Base-by-base conservation (phyloP, 2,113 vertebrate species). In the Naja naja region DNA sequence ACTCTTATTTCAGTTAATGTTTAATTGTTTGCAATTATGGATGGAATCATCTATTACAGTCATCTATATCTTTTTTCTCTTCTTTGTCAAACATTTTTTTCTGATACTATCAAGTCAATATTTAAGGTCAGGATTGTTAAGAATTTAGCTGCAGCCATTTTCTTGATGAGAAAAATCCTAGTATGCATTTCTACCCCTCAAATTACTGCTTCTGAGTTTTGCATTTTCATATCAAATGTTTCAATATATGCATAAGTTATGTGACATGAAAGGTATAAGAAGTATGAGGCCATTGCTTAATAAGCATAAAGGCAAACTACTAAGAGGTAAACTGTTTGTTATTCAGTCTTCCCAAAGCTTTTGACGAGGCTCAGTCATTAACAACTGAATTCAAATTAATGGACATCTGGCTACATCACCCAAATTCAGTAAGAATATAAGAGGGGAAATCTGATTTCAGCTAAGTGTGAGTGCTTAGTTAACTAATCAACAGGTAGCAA, bases 321-420 rank as follows among this genome's bases (percentile, higher is more conserved):
- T 58, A 91, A 87, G 10, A 30, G n/a, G 23, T 27, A 8, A 85
- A 23, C 23, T 55, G 6, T 27, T 52, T 55, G 22, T 85, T 86
- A 86, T 58, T 47, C 39, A 49, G 30, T 11, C 45, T 49, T 45
- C 9, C 30, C 8, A 49, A 60, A 34, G 30, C 4, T 52, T 52
- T 87, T 87, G 43, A 11, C 1, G 14, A 34, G 54, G 43, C 43
- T n/a, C 49, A 27, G 81, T 47, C 27, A 91, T 91, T 58, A 91
- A 45, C 81, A 91, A 85, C 3, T 91, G 39, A 27, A 91, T 91
- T 86, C 54, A 58, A 56, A 91, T 47, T 87, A 91, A 87, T 87
- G 81, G 85, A 23, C 56, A 54, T 27, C 34, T 53, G 20, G 74
- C 34, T 81, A 81, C 34, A 22, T 85, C 4, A 2, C 2, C 14